Base-by-base conservation (phyloP, 2,113 vertebrate species). In the Nematolebias whitei region DNA sequence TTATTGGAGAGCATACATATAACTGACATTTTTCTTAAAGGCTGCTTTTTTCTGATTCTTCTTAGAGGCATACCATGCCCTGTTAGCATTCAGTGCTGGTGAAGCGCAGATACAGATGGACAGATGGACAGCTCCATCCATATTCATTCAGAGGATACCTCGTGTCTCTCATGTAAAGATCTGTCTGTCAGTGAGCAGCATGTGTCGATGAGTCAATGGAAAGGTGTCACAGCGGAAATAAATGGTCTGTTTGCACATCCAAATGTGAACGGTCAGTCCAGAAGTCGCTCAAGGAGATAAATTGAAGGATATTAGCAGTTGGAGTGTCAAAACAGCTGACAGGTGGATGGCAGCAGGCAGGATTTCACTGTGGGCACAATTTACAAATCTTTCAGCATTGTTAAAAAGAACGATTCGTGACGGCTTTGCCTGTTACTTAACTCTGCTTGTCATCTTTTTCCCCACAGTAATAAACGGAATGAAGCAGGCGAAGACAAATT, bases 101-200 rank as follows among this genome's bases (percentile, higher is more conserved):
- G 53, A 60, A 65, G 71, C 66, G 55, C 60, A 47, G 63, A 72
- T 71, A 71, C 76, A 68, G 85, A 86, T 80, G 78, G 87, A 87
- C 78, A 74, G 82, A 85, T 79, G 85, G 87, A 85, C 43, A 38
- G 52, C 62, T 43, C 64, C 78, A 85, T 88, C 76, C 85, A 88
- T 88, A 89, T 91, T 88, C 71, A 89, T 88, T 80, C 73, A 66
- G 70, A 32, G 77, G 71, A 82, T 67, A 77, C 51, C 73, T 82
- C 80, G 20, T 58, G 76, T 84, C 78, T 86, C 71, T 68, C 79
- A 68, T 84, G 78, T 71, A 81, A 59, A 84, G 68, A 83, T 79
- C 80, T 76, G 85, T 88, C 84, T 83, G 76, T 82, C 80, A 85
- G 79, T 44, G 32, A 67, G 76, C 68, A 67, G 81, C 75, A 23